phyloP scores from a whole-genome alignment of 2,113 vertebrate species.

The Rhinoderma darwinii region DNA sequence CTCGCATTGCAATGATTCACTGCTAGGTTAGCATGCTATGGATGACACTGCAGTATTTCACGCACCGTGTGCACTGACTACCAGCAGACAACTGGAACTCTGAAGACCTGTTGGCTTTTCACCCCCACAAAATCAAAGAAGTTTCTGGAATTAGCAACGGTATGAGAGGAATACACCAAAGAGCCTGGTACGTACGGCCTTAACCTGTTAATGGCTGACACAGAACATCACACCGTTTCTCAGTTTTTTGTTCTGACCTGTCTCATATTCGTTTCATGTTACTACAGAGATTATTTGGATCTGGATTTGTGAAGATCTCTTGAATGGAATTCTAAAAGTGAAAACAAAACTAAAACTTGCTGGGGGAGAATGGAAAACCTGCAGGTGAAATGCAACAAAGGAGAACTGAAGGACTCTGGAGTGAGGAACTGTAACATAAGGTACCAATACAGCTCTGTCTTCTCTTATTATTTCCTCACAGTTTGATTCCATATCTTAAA shows the following conservation, averaged over 20 bases:
- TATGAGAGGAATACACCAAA: neutral
- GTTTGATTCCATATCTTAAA: too few species aligned
- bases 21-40: constrained; percentile 15
- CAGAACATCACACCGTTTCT: neutral
- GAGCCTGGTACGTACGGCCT: neutral
- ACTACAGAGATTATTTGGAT: neutral
- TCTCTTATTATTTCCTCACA: neutral
- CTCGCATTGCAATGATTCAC: constrained; percentile 48
- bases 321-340: neutral
- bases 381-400: neutral
- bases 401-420: neutral
- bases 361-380: neutral
- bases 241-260: neutral
- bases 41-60: constrained; percentile 49
- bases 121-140: neutral
- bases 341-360: neutral
- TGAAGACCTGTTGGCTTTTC: neutral
- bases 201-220: neutral
- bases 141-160: neutral
- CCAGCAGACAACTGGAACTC: neutral
- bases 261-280: neutral
- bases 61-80: neutral
- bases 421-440: neutral
- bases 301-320: neutral
- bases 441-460: neutral